Conservation (phyloP, 2,113 vertebrate genomes). For the Ceyx cyanopectus region DNA sequence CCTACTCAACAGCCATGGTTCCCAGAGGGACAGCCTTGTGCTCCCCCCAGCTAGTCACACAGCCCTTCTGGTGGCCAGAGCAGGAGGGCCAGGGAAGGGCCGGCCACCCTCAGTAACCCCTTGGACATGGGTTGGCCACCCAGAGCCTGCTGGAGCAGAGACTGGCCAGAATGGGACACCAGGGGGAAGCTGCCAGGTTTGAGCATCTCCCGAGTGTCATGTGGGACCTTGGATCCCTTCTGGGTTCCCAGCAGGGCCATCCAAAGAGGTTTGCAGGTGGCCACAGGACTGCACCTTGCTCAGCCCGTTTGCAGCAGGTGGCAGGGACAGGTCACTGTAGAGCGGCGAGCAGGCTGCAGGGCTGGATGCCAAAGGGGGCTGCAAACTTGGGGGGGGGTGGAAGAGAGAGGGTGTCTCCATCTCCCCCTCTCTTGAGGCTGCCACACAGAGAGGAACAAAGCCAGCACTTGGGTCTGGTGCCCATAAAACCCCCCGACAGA, state of each 20-base stretch:
- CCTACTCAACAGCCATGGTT: background rate
- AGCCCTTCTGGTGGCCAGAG: background rate
- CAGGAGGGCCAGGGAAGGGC: background rate
- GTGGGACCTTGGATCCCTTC: background rate
- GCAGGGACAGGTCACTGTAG: background rate
- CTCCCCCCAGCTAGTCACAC: background rate
- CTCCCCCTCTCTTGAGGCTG: background rate
- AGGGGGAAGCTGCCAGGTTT: background rate
- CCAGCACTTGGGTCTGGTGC: slow-evolving; percentile 24
- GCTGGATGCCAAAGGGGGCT: background rate
- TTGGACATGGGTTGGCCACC: rapidly evolving
- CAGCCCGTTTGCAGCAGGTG: background rate
- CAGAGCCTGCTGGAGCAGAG: background rate
- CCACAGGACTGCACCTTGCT: background rate
- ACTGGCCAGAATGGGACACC: background rate
- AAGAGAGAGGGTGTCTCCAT: background rate
- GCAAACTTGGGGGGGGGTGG: background rate
- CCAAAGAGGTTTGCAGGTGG: background rate
- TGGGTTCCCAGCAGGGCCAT: background rate
- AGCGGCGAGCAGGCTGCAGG: background rate
- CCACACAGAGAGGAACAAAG: slow-evolving; percentile 12
- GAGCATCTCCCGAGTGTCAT: background rate
- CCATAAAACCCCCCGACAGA: background rate
- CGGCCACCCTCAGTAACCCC: background rate
- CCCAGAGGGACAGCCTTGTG: background rate